Evolutionary conservation across 2,888 invertebrate genomes (phyloP).

Genomic region (Brenthis ino): DNA sequence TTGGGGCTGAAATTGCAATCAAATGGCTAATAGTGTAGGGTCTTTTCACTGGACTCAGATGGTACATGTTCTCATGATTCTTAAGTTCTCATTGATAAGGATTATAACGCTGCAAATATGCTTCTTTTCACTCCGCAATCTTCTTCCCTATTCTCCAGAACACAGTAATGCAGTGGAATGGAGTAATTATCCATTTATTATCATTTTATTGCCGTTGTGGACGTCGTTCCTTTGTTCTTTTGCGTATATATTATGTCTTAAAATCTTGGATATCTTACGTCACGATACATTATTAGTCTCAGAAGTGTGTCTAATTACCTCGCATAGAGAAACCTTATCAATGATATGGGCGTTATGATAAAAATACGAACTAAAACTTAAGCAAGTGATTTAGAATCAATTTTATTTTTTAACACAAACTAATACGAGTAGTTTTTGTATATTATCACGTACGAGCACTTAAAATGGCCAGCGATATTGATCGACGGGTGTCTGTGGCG

Average conservation of each 20-base stretch:
- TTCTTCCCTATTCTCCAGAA: slow-evolving; percentile 38
- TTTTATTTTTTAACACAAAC: neutral
- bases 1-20: slow-evolving; percentile 63
- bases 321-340: too few relatives aligned
- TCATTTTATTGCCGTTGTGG: slow-evolving; percentile 69
- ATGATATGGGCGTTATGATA: too few relatives aligned
- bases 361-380: too few relatives aligned
- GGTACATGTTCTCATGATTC: slow-evolving; percentile 16
- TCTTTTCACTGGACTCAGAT: slow-evolving; percentile 56
- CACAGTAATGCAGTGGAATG: slow-evolving; percentile 75
- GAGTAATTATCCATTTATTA: slow-evolving; percentile 81
- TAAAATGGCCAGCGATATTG: slow-evolving; percentile 48
- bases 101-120: slow-evolving; percentile 18
- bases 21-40: slow-evolving; percentile 65
- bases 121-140: neutral
- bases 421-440: neutral
- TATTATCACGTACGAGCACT: slow-evolving; percentile 8
- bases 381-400: neutral
- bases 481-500: slow-evolving; percentile 56
- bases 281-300: too few relatives aligned
- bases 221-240: slow-evolving; percentile 46
- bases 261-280: neutral
- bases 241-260: slow-evolving; percentile 27
- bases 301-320: too few relatives aligned
- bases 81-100: slow-evolving; percentile 26